These are phyloP conservation scores for Tricholaema leucomelas DNA, from an alignment of 2,113 vertebrate genomes.

Conservation along the genomic window DNA sequence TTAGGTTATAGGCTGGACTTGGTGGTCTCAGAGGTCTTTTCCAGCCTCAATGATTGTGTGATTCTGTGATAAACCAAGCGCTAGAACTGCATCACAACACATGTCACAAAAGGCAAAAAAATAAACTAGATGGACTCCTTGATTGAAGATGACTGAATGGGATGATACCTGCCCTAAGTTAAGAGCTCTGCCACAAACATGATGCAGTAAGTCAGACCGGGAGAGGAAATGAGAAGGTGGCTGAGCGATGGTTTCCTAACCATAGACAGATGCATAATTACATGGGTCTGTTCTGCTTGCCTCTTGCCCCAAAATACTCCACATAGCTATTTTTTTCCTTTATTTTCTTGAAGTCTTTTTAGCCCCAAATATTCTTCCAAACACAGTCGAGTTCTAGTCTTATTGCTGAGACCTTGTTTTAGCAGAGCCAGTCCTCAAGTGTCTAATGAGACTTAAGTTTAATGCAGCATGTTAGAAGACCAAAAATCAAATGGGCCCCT, in stretches of 20 bases:
- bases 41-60: too few species aligned
- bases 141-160: background rate
- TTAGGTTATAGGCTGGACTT: too few species aligned
- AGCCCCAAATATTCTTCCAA: background rate
- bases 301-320: background rate
- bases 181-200: background rate
- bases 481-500: background rate
- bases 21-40: too few species aligned
- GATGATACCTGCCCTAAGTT: background rate
- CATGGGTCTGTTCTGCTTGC: background rate
- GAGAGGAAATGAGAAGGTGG: background rate
- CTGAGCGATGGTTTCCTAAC: background rate
- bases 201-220: background rate
- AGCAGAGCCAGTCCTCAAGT: background rate
- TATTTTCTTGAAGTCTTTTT: background rate
- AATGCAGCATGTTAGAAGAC: background rate
- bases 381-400: background rate
- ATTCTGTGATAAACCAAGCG: background rate
- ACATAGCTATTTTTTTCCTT: background rate
- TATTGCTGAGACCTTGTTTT: background rate
- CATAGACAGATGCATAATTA: background rate
- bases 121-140: background rate
- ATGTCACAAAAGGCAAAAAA: background rate
- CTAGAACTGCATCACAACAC: background rate
- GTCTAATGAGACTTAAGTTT: background rate